phyloP scores from a whole-genome alignment of 2,113 vertebrate genomes.

The Sebastes fasciatus region DNA sequence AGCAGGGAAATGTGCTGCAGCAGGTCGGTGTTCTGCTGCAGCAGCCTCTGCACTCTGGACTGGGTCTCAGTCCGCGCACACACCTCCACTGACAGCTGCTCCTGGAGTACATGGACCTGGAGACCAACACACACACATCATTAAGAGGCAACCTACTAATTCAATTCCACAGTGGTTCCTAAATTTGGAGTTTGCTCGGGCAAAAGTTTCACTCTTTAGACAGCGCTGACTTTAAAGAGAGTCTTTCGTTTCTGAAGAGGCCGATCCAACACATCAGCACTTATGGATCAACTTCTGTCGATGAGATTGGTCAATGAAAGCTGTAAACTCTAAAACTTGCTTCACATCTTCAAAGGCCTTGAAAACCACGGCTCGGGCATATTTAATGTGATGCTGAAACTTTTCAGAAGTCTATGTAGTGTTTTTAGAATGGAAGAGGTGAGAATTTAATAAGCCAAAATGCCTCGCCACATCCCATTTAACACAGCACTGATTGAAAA shows the following conservation, averaged over 20 bases:
- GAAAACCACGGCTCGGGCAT: background rate
- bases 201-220: background rate
- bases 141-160: constrained; percentile 10
- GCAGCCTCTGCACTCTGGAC: constrained; percentile 92
- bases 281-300: background rate
- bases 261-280: background rate
- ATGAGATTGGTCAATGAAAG: background rate
- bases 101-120: constrained; percentile 93
- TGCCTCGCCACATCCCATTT: background rate
- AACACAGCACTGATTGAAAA: constrained; percentile 17
- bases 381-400: constrained; percentile 10
- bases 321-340: background rate
- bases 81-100: constrained; percentile 92
- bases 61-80: constrained; percentile 92
- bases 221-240: background rate
- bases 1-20: constrained; percentile 95
- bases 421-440: background rate
- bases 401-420: background rate
- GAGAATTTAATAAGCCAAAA: background rate
- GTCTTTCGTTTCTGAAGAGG: background rate
- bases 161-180: background rate
- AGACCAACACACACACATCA: background rate
- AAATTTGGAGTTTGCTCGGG: background rate
- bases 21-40: constrained; percentile 96
- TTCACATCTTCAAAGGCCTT: constrained; percentile 13